A percentile compares a stretch with the other conserved stretches of the same genome.
Conservation (phyloP, 2,888 invertebrate genomes). For the Coronaproctus castanopsis region DNA sequence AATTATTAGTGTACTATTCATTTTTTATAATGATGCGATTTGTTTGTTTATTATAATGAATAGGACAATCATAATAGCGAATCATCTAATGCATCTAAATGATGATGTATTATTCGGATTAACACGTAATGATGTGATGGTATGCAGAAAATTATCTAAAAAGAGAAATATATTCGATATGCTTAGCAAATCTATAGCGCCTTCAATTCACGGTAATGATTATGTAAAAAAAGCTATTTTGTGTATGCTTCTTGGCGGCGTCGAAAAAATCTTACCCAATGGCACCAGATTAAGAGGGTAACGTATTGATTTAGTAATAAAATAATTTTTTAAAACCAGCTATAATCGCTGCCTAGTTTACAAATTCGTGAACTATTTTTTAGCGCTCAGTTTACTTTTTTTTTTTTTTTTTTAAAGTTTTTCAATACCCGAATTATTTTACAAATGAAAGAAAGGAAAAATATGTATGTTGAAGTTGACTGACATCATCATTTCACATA, state of each 20-base stretch:
- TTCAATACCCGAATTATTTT: too few species aligned
- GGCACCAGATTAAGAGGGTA: slow-evolving; percentile 77
- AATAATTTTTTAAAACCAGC: not conserved
- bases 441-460: too few species aligned
- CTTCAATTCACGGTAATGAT: slow-evolving; percentile 93
- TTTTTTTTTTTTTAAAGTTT: too few species aligned
- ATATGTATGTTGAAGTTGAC: too few species aligned
- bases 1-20: too few species aligned
- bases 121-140: slow-evolving; percentile 65
- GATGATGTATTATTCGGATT: slow-evolving; percentile 37
- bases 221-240: slow-evolving; percentile 91
- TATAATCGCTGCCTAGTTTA: too few species aligned
- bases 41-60: too few species aligned
- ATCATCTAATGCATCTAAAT: slow-evolving; percentile 70
- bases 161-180: slow-evolving; percentile 69
- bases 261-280: slow-evolving; percentile 79
- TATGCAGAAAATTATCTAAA: slow-evolving; percentile 63
- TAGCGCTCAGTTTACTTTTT: too few species aligned
- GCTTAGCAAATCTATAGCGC: slow-evolving; percentile 78
- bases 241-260: slow-evolving; percentile 81
- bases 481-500: too few species aligned
- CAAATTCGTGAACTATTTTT: too few species aligned
- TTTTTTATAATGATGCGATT: too few species aligned
- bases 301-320: slow-evolving; percentile 18
- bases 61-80: slow-evolving; percentile 81